phyloP scores from a whole-genome alignment of 1,140 invertebrate genomes.

The Hyphantria cunea region DNA sequence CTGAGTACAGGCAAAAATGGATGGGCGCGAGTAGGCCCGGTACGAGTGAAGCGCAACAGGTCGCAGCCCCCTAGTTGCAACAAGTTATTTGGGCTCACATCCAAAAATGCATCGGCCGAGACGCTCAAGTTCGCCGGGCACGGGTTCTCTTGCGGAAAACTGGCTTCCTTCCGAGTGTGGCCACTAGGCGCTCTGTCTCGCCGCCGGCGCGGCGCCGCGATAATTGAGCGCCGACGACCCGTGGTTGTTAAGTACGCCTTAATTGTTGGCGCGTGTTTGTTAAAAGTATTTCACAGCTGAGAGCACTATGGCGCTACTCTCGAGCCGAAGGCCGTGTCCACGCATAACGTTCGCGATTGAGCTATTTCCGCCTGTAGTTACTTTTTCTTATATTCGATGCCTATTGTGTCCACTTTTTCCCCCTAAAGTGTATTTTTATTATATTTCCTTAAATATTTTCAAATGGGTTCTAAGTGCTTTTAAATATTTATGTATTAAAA shows the following conservation, averaged over 20 bases:
- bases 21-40: constrained; percentile 53
- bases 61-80: constrained; percentile 56
- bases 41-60: constrained; percentile 59
- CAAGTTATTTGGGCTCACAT: constrained; percentile 74
- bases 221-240: not conserved
- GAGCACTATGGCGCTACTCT: not conserved
- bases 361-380: constrained; percentile 24
- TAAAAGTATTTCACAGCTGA: constrained; percentile 27
- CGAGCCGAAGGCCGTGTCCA: constrained; percentile 11
- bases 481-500: constrained; percentile 11
- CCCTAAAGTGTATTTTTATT: not conserved
- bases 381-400: constrained; percentile 24
- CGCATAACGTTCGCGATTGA: constrained; percentile 19
- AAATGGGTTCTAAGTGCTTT: constrained; percentile 1
- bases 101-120: constrained; percentile 76
- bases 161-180: constrained; percentile 37
- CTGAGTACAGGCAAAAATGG: constrained; percentile 64
- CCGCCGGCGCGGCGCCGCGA: not conserved
- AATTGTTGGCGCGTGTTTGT: constrained; percentile 23
- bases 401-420: constrained; percentile 4
- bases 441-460: constrained; percentile 1
- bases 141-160: constrained; percentile 36
- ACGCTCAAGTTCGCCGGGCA: constrained; percentile 43
- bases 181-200: not conserved
- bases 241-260: constrained; percentile 14